phyloP scores from a whole-genome alignment of 2,888 invertebrate species.

The Conistra vaccinii region DNA sequence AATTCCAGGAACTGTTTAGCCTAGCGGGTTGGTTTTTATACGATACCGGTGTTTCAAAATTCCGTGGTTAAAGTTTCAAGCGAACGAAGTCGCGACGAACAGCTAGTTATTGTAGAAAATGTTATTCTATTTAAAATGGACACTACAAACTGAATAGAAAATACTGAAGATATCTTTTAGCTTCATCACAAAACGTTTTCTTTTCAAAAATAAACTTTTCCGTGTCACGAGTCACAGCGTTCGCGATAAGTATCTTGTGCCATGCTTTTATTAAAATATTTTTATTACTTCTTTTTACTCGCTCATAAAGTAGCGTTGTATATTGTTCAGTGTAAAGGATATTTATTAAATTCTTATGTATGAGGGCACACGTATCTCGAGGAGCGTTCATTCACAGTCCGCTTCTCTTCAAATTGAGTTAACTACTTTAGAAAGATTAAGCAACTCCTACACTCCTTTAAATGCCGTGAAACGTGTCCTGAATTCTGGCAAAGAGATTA shows the following conservation, averaged over 20 bases:
- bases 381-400: conserved; percentile 53
- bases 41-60: not conserved
- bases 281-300: conserved; percentile 45
- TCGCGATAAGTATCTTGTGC: conserved; percentile 47
- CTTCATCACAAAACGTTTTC: conserved; percentile 46
- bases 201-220: conserved; percentile 50
- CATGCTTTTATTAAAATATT: conserved; percentile 58
- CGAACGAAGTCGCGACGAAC: not conserved
- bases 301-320: conserved; percentile 30
- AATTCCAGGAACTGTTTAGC: not conserved
- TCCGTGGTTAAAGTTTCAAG: not conserved
- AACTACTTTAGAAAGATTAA: conserved; percentile 70
- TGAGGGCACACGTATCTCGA: conserved; percentile 53
- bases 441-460: conserved; percentile 63
- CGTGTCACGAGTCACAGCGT: conserved; percentile 36
- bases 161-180: conserved; percentile 38
- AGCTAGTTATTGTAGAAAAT: conserved; percentile 16
- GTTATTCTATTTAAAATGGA: conserved; percentile 16
- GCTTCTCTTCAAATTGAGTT: conserved; percentile 66
- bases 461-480: conserved; percentile 68
- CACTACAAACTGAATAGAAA: conserved; percentile 24
- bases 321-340: conserved; percentile 32
- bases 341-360: conserved; percentile 61
- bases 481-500: conserved; percentile 65
- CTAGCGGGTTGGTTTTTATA: not conserved